These are phyloP conservation scores for Bacillus rossius DNA, from an alignment of 1,140 invertebrate genomes.

Conservation along the genomic window DNA sequence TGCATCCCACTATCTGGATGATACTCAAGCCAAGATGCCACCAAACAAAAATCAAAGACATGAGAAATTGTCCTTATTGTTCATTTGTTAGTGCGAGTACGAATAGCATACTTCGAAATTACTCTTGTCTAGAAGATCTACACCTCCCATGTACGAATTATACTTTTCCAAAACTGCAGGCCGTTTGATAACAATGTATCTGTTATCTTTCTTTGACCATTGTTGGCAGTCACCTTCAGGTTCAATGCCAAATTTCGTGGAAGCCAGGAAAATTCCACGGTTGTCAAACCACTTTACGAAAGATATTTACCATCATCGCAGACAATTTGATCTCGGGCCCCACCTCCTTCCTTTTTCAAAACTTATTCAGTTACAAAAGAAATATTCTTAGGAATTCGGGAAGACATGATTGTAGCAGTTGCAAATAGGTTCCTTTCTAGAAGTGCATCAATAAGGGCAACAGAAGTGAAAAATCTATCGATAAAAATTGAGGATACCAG, in stretches of 20 bases:
- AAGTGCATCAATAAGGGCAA: background rate
- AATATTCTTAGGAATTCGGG: constrained; percentile 1
- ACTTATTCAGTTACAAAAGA: background rate
- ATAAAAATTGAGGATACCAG: background rate
- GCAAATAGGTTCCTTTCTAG: background rate
- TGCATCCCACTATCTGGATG: background rate
- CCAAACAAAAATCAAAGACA: constrained; percentile 14
- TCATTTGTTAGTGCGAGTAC: constrained; percentile 22
- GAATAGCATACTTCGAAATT: constrained; percentile 17
- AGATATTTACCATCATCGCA: background rate
- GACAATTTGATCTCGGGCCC: background rate
- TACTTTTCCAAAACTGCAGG: background rate
- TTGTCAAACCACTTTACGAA: constrained; percentile 5
- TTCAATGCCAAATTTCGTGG: background rate
- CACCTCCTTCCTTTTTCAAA: background rate
- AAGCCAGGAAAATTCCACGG: background rate
- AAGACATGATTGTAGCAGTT: background rate
- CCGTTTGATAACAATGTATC: background rate
- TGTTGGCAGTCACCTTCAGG: background rate
- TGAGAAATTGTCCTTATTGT: constrained; percentile 14
- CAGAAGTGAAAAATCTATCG: constrained; percentile 5
- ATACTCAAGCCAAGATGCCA: constrained; percentile 17
- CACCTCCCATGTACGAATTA: background rate
- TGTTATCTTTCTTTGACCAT: constrained; percentile 6
- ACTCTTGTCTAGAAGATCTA: too few species aligned